phyloP scores from a whole-genome alignment of 1,140 invertebrate species.

The Harpegnathos saltator region DNA sequence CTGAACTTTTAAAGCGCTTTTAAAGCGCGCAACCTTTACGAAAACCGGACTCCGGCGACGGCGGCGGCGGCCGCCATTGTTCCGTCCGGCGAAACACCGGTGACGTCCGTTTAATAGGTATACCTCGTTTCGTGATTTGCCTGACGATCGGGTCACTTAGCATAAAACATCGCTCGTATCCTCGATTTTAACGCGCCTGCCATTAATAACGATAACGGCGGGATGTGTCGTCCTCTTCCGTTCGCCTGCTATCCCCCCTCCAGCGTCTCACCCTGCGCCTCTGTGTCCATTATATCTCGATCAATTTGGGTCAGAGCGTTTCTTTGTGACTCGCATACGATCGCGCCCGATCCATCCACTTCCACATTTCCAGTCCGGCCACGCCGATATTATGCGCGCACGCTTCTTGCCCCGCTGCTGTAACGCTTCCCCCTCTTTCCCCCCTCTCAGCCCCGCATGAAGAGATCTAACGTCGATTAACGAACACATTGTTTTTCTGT shows the following conservation, averaged over 20 bases:
- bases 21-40: constrained; percentile 46
- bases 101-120: constrained; percentile 72
- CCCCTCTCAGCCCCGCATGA: too few relatives aligned
- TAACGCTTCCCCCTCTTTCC: neutral
- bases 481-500: neutral
- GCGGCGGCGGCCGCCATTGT: too few relatives aligned
- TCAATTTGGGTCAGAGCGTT: constrained; percentile 52
- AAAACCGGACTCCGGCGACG: constrained; percentile 20
- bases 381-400: constrained; percentile 1
- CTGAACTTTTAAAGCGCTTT: constrained; percentile 56
- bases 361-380: constrained; percentile 7
- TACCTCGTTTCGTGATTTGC: constrained; percentile 73
- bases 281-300: constrained; percentile 55
- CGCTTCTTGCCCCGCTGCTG: neutral
- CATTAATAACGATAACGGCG: constrained; percentile 66
- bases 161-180: constrained; percentile 77
- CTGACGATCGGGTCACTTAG: constrained; percentile 75
- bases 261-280: too few relatives aligned
- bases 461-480: neutral
- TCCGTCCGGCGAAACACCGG: constrained; percentile 34
- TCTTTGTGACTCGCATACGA: constrained; percentile 42
- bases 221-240: constrained; percentile 4
- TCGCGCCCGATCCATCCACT: neutral
- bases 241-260: too few relatives aligned
- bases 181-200: constrained; percentile 63